Base-by-base conservation (phyloP, 2,113 vertebrate genomes). In the Phalacrocorax aristotelis region DNA sequence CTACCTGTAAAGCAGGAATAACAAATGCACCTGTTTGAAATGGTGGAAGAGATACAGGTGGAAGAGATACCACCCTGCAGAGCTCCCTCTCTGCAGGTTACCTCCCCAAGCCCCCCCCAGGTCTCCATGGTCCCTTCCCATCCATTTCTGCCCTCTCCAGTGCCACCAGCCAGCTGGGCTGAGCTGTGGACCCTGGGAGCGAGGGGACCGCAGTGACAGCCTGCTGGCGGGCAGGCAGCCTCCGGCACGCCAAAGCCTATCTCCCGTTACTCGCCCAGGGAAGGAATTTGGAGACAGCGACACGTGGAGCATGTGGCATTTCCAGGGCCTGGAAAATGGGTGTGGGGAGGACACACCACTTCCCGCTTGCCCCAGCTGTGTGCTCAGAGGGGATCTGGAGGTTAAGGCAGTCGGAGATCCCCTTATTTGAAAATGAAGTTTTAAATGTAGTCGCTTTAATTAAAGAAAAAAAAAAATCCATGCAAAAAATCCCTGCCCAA, bases 201-300 rank as follows among this genome's bases (percentile, higher is more conserved):
- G 25, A 62, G 51, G 76, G 68, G 32, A 89, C 6, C 38, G 11
- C 34, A 2, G 77, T 9, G 80, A n/a, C 64, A 77, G 58, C 20
- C 57, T 44, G 55, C 42, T 29, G 26, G 52, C 25, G 8, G 44
- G 48, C 77, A 68, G 58, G 30, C 40, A 92, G 57, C 91, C 79
- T 64, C 13, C 2, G 3, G 71, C 82, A 55, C 0, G 0, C 26
- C 4, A 7, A 0, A 70, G 54, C 52, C 70, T 49, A 61, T 81
- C 80, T 78, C 55, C 72, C 1, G 2, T 72, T 42, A 58, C 58
- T 62, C 8, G 3, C 34, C 44, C 66, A 48, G 74, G 81, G 70
- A 89, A 95, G 54, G 93, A 96, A 97, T 93, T 74, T 49, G 54
- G 52, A 84, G 83, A 64, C 52, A 61, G 40, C 69, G 91, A 88